Conservation (phyloP, 2,888 invertebrate genomes). For the Orthosia gothica region DNA sequence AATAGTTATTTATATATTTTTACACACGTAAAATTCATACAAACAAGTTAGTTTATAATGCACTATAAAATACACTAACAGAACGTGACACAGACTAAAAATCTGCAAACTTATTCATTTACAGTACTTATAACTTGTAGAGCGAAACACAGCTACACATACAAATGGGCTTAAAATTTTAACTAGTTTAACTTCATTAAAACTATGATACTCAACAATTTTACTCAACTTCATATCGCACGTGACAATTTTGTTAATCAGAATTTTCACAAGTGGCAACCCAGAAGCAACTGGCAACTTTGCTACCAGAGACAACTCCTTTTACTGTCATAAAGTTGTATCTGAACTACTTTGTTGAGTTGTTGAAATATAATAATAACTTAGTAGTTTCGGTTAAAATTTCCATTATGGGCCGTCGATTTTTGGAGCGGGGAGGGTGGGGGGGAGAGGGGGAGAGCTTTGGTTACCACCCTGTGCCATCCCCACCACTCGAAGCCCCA, state of each 20-base stretch:
- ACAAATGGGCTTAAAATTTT: slow-evolving; percentile 28
- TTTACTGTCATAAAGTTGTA: slow-evolving; percentile 8
- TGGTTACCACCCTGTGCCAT: no score
- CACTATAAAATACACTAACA: background rate
- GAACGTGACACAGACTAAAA: background rate
- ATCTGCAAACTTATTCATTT: background rate
- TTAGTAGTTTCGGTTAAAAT: no score
- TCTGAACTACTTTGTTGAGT: slow-evolving; percentile 17
- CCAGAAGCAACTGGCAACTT: slow-evolving; percentile 15
- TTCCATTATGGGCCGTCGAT: no score
- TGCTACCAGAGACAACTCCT: slow-evolving; percentile 23
- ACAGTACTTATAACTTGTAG: slow-evolving; percentile 1
- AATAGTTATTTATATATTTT: no score
- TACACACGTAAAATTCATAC: no score
- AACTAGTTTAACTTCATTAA: slow-evolving; percentile 52
- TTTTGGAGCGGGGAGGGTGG: no score
- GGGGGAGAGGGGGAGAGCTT: no score
- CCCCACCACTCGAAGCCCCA: no score
- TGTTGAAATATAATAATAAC: slow-evolving; percentile 25
- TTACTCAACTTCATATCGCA: slow-evolving; percentile 31
- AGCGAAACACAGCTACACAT: slow-evolving; percentile 22
- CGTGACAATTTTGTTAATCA: slow-evolving; percentile 55
- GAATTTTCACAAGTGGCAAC: slow-evolving; percentile 39
- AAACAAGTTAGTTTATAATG: background rate
- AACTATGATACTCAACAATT: slow-evolving; percentile 54